Evolutionary conservation across 2,113 vertebrate genomes (phyloP), one percentile per base, ranked within the genome.

Genomic region (Mionectes macconnelli): DNA sequence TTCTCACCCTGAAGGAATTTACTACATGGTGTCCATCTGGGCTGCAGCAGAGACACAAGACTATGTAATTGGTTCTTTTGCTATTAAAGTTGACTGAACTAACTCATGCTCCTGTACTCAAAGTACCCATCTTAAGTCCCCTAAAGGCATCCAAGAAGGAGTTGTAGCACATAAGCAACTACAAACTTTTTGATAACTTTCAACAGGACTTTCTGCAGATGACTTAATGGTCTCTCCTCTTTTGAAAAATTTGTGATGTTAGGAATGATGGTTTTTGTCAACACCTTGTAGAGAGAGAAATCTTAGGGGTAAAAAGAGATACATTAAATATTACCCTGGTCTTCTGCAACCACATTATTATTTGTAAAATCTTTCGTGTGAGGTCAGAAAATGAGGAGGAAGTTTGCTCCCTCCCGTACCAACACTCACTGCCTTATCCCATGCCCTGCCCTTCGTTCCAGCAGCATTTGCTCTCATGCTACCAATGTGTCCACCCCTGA

Each of bases 1-100:
- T 84, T 91, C 89, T 91, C 66, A 82, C 40, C 37, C 57, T 83
- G 50, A 83, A 93, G 59, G 55, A 92, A 69, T 90, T 92, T 62
- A 39, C 78, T 83, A 53, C 25, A n/a, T 69, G 44, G 59, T 83
- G 67, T 88, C 50, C 59, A 90, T 64, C 74, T 91, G 49, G 80
- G 67, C 59, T 2, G 3, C 55, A 85, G 44, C 55, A 80, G 37
- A 91, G 39, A 79, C 45, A n/a, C 17, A 35, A 88, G 18, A 25
- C 52, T 39, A 15, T 50, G 40, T 44, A 84, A 78, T 62, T 23
- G 6, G 8, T 63, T 70, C 59, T 81, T 90, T 73, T 84, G 23
- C 59, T 87, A 2, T 50, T 80, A 72, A 66, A 21, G 14, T 64
- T 64, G 31, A 57, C 67, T 64, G 25, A 62, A 76, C 9, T 66